Evolutionary conservation across 2,113 vertebrate species (phyloP).

Genomic region (Felis chaus): DNA sequence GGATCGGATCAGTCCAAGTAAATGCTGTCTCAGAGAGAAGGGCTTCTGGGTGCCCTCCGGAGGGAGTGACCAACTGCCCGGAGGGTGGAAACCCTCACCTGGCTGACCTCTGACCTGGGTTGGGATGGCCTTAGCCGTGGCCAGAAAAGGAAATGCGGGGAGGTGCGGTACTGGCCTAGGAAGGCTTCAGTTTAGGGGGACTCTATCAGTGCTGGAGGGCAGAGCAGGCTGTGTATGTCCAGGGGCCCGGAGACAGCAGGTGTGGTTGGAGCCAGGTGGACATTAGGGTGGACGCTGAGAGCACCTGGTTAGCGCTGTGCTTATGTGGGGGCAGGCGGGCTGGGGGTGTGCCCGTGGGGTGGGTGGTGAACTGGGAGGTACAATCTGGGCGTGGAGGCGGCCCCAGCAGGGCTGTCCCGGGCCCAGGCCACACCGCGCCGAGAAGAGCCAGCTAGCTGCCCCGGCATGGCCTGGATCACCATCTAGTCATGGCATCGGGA

Average conservation of each 20-base stretch:
- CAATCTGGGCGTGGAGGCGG: neutral
- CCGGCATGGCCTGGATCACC: neutral
- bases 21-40: neutral
- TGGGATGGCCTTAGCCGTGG: fast-evolving
- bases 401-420: neutral
- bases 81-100: neutral
- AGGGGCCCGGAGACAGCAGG: neutral
- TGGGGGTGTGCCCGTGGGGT: neutral
- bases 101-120: neutral
- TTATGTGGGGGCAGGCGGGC: too few relatives aligned
- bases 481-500: fast-evolving
- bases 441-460: neutral
- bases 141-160: neutral
- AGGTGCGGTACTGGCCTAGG: too few relatives aligned
- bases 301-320: neutral
- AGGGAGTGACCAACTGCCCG: neutral
- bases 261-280: neutral
- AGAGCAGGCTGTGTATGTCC: too few relatives aligned
- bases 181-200: neutral
- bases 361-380: neutral
- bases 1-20: neutral
- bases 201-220: neutral
- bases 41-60: neutral
- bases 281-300: neutral
- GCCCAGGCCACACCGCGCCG: neutral